phyloP scores from a whole-genome alignment of 1,140 invertebrate genomes.

The Drosophila teissieri region DNA sequence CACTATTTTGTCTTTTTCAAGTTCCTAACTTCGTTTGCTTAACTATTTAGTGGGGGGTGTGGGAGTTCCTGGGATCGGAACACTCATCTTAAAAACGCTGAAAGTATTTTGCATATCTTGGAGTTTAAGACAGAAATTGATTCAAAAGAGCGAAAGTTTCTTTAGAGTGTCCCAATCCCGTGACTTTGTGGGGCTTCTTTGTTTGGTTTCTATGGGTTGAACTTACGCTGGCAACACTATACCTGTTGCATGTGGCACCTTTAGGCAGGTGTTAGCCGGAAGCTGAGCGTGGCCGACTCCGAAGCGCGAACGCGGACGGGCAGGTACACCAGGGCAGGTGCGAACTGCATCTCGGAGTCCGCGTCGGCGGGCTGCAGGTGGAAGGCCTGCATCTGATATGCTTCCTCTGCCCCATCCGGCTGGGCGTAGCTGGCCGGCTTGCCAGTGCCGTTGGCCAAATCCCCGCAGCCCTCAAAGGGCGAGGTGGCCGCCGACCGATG shows the following conservation, averaged over 20 bases:
- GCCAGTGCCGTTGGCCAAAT: conserved; percentile 67
- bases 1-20: conserved; percentile 80
- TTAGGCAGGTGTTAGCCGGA: conserved; percentile 95
- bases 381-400: conserved; percentile 83
- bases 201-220: conserved; percentile 36
- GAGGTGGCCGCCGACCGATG: conserved; percentile 74
- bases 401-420: conserved; percentile 58
- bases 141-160: too few species aligned
- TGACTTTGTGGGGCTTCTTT: background rate
- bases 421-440: conserved; percentile 72
- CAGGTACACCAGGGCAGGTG: conserved; percentile 95
- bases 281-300: conserved; percentile 91
- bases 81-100: background rate
- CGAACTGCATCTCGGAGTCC: conserved; percentile 85
- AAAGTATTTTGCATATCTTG: too few species aligned
- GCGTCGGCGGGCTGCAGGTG: conserved; percentile 70
- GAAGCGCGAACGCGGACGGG: conserved; percentile 93
- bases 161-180: background rate
- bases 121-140: too few species aligned
- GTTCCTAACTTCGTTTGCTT: conserved; percentile 54
- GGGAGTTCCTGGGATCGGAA: background rate
- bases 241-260: conserved; percentile 47
- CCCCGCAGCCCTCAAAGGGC: conserved; percentile 62
- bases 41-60: conserved; percentile 48
- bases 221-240: conserved; percentile 81